Base-by-base conservation (phyloP, 2,113 vertebrate genomes). In the Pangasianodon hypophthalmus region DNA sequence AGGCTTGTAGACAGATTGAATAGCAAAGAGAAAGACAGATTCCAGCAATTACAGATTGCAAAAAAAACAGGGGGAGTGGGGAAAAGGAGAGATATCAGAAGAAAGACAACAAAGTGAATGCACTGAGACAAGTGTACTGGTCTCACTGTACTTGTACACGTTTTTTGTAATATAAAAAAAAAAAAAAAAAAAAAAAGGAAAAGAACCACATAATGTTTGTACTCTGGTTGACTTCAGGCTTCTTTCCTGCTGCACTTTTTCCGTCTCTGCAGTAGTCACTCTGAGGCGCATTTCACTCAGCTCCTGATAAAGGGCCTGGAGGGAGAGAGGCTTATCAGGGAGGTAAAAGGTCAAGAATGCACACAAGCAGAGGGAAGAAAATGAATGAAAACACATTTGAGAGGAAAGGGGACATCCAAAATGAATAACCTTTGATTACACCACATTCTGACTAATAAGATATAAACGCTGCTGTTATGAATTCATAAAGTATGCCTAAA, bases 181-280 rank as follows among this genome's bases (percentile, higher is more conserved):
- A 44, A 6, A 71, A 41, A 1, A 48, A n/a, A 52, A 13, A 10
- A 80, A 50, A 54, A 7, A 3, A 60, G n/a, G 18, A 64, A 64
- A 10, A 48, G 75, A 58, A 84, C 26, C 50, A 54, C n/a, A 64
- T 32, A 32, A 85, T 19, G 44, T 29, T 96, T 97, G 97, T 95
- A 99, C 98, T 96, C 97, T 97, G 87, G 96, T 97, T 0, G 95
- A 95, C 93, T 96, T 97, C 83, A 98, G 95, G 90, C 98, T 98
- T 94, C 96, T 97, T 93, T 99, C 98, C 92, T 97, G 97, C 92
- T 97, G 97, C 44, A 97, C 93, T 88, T 95, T 96, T 92, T 99
- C 97, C 67, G 94, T 96, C 93, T 98, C 98, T 92, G 97, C 97
- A 91, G 98, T 97, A 88, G 95, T 96, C 90, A 98, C 94, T 93